A percentile compares a stretch with the other conserved stretches of the same genome.
Evolutionary conservation across 2,888 invertebrate species (phyloP).

Genomic region (Periphyllus acericola): DNA sequence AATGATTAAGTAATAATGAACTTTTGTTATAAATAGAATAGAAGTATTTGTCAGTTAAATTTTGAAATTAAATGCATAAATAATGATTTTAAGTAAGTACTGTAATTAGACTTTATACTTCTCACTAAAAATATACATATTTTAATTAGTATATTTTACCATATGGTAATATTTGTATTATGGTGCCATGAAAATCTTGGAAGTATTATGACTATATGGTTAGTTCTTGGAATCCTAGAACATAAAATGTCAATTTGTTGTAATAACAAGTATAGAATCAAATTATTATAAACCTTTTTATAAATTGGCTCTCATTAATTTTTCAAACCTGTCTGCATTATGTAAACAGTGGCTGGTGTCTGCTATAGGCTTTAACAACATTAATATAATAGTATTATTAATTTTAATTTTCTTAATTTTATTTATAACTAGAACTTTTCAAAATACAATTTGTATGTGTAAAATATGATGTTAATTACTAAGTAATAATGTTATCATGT

Average conservation of each 20-base stretch:
- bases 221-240: neutral
- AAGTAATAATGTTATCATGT: conserved; percentile 12
- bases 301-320: neutral
- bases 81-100: neutral
- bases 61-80: too few species aligned
- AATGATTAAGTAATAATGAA: too few species aligned
- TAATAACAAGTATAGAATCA: neutral
- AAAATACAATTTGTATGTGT: neutral
- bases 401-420: neutral
- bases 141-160: neutral
- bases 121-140: too few species aligned
- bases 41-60: neutral
- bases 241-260: neutral
- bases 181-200: neutral
- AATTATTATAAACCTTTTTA: neutral
- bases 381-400: neutral
- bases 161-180: neutral
- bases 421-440: too few species aligned
- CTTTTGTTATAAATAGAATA: neutral
- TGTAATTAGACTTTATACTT: neutral
- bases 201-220: neutral
- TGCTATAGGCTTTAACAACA: neutral
- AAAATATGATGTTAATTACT: neutral
- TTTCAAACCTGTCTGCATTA: neutral
- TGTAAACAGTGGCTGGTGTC: neutral